Evolutionary conservation across 1,140 invertebrate genomes (phyloP), one percentile per base, ranked within the genome.

Genomic region (Plodia interpunctella): DNA sequence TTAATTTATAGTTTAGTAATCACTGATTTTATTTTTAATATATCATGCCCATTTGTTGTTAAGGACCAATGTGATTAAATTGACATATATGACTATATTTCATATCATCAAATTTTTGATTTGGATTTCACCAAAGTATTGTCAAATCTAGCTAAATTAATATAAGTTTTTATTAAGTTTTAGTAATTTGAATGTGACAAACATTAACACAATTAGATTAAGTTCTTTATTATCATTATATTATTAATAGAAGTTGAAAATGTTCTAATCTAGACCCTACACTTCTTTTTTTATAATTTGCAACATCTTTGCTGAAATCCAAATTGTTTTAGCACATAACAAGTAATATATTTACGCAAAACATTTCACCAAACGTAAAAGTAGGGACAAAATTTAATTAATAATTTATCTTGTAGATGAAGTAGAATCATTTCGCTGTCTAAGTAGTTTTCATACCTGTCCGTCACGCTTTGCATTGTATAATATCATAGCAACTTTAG

Each of bases 61-160:
- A 82, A 76, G 80, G 80, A 83, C 80, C 80, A 78, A 78, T 65
- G 55, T 70, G 72, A 68, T 70, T 72, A 70, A 49, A 61, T 25
- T 64, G 56, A 60, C 50, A 61, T 63, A 70, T 70, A 70, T n/a
- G n/a, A n/a, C n/a, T n/a, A n/a, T 57, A 49, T 60, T 60, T 74
- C 72, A 72, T 74, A 70, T 76, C 74, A 76, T 70, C 66, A 67
- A 63, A 74, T 66, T 44, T 1, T 15, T 44, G 3, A 44, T 5
- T 44, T 44, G 38, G 38, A 44, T 44, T 44, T 44, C n/a, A 44
- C 6, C 15, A 17, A 44, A 17, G 15, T 44, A 2, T 25, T 25
- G 38, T 44, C 10, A 1, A 32, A 32, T 32, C 8, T 10, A 32
- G 38, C 5, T 11, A 5, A 8, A 8, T 5, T 15, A 44, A 44